Percentiles rank a stretch among this genome's conserved stretches.
phyloP scores from a whole-genome alignment of 2,888 invertebrate genomes.

The Ernsta delagoae region DNA sequence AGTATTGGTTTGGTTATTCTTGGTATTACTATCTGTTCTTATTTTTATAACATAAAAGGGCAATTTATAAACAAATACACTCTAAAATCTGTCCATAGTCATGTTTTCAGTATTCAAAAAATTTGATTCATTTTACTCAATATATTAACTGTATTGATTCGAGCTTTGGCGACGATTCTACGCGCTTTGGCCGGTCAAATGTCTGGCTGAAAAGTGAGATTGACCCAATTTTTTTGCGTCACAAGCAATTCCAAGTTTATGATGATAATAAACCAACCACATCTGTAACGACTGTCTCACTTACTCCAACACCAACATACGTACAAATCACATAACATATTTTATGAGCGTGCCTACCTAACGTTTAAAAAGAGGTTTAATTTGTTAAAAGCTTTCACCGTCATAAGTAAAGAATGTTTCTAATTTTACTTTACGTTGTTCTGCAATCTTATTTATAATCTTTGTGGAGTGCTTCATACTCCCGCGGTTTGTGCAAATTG shows the following conservation, averaged over 20 bases:
- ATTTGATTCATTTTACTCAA: too few species aligned
- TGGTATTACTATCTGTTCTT: too few species aligned
- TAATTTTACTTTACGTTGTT: background rate
- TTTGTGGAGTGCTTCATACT: background rate
- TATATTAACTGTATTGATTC: background rate
- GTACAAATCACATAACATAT: background rate
- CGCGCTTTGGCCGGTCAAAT: background rate
- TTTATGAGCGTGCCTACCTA: conserved; percentile 11
- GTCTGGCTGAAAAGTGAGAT: conserved; percentile 19
- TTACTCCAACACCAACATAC: background rate
- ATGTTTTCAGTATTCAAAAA: too few species aligned
- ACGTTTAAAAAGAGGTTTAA: conserved; percentile 9
- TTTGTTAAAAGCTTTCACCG: background rate
- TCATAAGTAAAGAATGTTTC: background rate
- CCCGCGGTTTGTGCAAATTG: background rate
- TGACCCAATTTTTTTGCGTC: conserved; percentile 30
- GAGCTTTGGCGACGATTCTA: background rate
- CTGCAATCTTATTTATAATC: background rate
- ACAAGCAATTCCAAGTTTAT: conserved; percentile 34
- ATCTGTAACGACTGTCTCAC: conserved; percentile 29
- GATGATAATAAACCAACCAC: conserved; percentile 30
- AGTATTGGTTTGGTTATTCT: too few species aligned
- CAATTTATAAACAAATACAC: too few species aligned
- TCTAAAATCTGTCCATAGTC: too few species aligned
- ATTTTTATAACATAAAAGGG: too few species aligned